Evolutionary conservation across 1,140 invertebrate species (phyloP), one percentile per base, ranked within the genome.

Genomic region (Colletes gigas): DNA sequence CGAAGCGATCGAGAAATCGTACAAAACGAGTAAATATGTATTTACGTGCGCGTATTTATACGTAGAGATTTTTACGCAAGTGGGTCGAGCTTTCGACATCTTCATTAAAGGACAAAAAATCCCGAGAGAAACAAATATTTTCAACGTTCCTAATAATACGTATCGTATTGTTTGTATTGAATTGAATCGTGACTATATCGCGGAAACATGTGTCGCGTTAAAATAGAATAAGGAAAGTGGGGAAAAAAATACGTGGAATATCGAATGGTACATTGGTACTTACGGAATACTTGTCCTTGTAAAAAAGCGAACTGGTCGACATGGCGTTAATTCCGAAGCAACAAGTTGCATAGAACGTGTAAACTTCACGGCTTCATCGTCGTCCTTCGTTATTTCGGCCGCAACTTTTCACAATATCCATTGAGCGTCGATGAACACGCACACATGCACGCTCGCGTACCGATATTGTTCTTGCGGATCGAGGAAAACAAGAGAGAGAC

Each of bases 201-300:
- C 30, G 2, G 30, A 30, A 30, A 55, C 7, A 5, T 4, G 15
- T 17, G 4, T 17, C 54, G 54, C 5, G 0, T 17, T 4, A n/a
- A 55, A 15, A 17, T 6, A 12, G 17, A 41, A n/a, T n/a, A n/a
- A 7, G 5, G 3, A 30, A 60, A 60, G 19, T 4, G 19, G 30
- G 19, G 10, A 50, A 47, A 50, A 14, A 6, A 30, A 3, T 17
- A 50, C 9, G n/a, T 14, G 19, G 14, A 71, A 52, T 5, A 3
- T 19, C 9, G n/a, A 9, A 15, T 8, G 30, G 30, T 54, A 47
- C 7, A 14, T 65, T n/a, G 15, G 8, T 68, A 92, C 91, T 93
- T 83, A 93, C 92, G 79, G 90, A 87, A 84, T 91, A 93, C 83
- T 93, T 93, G 86, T 93, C 92, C 85, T 93, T 93, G 89, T 93